Conservation (phyloP, 1,140 invertebrate species). For the Calephelis virginiensis region DNA sequence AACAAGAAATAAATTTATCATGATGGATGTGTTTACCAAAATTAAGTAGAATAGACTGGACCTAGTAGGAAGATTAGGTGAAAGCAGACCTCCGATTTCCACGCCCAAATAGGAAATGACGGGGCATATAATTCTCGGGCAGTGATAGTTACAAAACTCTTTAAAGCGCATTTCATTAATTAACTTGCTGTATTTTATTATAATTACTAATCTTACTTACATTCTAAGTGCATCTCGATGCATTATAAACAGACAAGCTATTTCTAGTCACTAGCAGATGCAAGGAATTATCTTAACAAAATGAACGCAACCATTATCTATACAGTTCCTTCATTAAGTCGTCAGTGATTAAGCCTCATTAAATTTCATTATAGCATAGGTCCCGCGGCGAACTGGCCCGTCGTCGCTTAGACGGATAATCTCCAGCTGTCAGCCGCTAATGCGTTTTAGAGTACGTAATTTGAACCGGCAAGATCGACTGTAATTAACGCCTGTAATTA, state of each 20-base stretch:
- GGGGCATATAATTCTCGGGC: no score
- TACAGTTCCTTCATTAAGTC: slow-evolving; percentile 73
- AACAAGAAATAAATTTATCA: no score
- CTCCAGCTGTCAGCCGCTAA: slow-evolving; percentile 76
- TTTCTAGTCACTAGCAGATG: slow-evolving; percentile 16
- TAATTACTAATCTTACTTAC: background rate
- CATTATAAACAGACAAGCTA: slow-evolving; percentile 3
- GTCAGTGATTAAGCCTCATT: slow-evolving; percentile 75
- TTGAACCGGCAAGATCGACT: slow-evolving; percentile 75
- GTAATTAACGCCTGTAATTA: slow-evolving; percentile 76
- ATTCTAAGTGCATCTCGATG: background rate
- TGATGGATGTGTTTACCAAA: no score
- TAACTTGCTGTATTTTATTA: no score
- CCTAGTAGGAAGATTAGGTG: no score
- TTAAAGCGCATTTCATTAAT: no score
- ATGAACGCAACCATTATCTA: slow-evolving; percentile 36
- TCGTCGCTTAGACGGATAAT: slow-evolving; percentile 74
- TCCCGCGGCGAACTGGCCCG: slow-evolving; percentile 51
- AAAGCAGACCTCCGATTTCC: no score
- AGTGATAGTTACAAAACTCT: no score
- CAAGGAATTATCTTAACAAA: slow-evolving; percentile 18
- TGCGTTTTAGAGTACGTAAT: slow-evolving; percentile 79
- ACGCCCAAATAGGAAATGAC: no score
- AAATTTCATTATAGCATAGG: slow-evolving; percentile 72
- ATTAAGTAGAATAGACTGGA: no score